These are phyloP conservation scores for Drosophila koepferae DNA, from an alignment of 2,888 invertebrate genomes.

Conservation along the genomic window DNA sequence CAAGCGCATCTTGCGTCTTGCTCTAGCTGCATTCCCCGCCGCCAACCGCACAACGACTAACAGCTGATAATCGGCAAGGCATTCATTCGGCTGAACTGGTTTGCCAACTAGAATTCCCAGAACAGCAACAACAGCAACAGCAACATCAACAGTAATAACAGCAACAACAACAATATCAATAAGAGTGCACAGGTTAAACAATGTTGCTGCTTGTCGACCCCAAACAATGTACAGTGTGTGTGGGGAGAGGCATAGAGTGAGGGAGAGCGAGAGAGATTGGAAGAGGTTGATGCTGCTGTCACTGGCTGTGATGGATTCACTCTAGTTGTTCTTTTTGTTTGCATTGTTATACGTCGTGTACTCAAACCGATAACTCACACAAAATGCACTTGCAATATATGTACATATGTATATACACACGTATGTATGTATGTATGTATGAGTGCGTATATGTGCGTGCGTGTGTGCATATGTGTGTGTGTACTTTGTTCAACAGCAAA, in stretches of 20 bases:
- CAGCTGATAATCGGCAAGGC: slow-evolving; percentile 32
- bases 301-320: slow-evolving; percentile 66
- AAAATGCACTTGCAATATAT: slow-evolving; percentile 45
- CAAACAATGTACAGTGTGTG: slow-evolving; percentile 29
- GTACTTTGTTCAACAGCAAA: slow-evolving; percentile 69
- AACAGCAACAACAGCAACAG: slow-evolving; percentile 6
- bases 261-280: slow-evolving; percentile 5
- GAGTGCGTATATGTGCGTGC: too few relatives aligned
- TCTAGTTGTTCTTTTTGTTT: slow-evolving; percentile 70
- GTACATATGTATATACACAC: not conserved
- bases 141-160: slow-evolving; percentile 12
- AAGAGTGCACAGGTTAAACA: slow-evolving; percentile 56
- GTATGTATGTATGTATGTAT: too few relatives aligned
- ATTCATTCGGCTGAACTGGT: slow-evolving; percentile 19
- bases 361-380: slow-evolving; percentile 56
- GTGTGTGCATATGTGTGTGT: slow-evolving; percentile 23
- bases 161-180: slow-evolving; percentile 26
- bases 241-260: slow-evolving; percentile 11
- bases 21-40: not conserved
- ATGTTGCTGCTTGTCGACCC: slow-evolving; percentile 30
- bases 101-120: slow-evolving; percentile 23
- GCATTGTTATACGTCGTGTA: slow-evolving; percentile 51
- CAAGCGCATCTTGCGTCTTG: slow-evolving; percentile 1
- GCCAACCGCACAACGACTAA: slow-evolving; percentile 1
- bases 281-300: slow-evolving; percentile 31